phyloP scores from a whole-genome alignment of 1,140 invertebrate genomes.

The Whitmania pigra region DNA sequence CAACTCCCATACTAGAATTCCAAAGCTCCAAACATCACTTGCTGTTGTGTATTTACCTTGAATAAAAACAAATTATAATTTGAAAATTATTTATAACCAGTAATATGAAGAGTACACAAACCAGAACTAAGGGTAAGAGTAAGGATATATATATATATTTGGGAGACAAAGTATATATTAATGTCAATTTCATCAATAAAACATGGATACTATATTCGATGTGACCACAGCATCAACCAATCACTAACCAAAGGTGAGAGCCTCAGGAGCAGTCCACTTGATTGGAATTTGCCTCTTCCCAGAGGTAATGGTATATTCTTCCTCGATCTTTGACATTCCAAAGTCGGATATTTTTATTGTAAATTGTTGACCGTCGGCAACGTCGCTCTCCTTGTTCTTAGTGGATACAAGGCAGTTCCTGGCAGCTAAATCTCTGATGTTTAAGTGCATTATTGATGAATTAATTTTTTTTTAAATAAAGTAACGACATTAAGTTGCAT shows the following conservation, averaged over 20 bases:
- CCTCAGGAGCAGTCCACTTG: conserved; percentile 93
- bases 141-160: too few relatives aligned
- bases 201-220: too few relatives aligned
- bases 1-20: conserved; percentile 90
- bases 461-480: neutral
- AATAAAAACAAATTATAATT: neutral
- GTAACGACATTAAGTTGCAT: neutral
- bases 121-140: too few relatives aligned
- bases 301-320: conserved; percentile 89
- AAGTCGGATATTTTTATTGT: conserved; percentile 85
- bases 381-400: conserved; percentile 49
- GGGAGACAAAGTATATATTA: too few relatives aligned
- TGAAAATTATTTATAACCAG: neutral
- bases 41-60: conserved; percentile 82
- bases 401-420: conserved; percentile 79
- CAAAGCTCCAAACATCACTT: conserved; percentile 97
- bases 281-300: conserved; percentile 97
- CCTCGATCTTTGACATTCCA: conserved; percentile 92
- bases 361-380: conserved; percentile 44
- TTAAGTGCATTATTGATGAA: conserved; percentile 15
- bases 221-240: neutral
- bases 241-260: conserved; percentile 72
- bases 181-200: too few relatives aligned
- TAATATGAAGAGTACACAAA: neutral
- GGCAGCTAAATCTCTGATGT: conserved; percentile 69